Evolutionary conservation across 2,113 vertebrate genomes (phyloP), one percentile per base, ranked within the genome.

Genomic region (Phainopepla nitens): DNA sequence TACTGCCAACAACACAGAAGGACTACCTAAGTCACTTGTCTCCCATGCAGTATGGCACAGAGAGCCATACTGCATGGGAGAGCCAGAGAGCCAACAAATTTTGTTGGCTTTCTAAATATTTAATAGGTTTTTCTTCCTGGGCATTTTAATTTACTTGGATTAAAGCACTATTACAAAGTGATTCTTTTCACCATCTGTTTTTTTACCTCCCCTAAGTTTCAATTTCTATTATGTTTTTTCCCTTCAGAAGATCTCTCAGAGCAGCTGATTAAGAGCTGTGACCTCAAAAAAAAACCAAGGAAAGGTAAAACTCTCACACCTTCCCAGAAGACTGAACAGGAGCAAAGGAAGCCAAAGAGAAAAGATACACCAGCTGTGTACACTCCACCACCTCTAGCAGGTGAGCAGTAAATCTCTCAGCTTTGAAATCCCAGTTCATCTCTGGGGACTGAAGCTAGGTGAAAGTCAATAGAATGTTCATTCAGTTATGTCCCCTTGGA

Each of bases 361-460:
- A 99, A 99, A 98, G 99, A 99, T 77, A 99, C 99, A 9, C 99
- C 99, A 0, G 98, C 99, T 24, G 93, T 98, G 69, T 97, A 98
- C 66, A 97, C 95, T 15, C 98, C 98, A 7, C 98, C 98, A 24
- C 98, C 98, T n/a, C 97, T 99, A 86, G 98, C 98, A 98, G 98
- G 99, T 99, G 92, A 98, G 60, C 16, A 70, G 15, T 49, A n/a
- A 25, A n/a, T 29, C 36, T 54, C 35, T 62, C 18, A 19, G 39
- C 49, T 80, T 76, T 5, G 6, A 87, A 57, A 78, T 73, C 33
- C 42, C 51, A 57, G 0, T 53, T 76, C 8, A 29, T 10, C 15
- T 64, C n/a, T 61, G 29, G 4, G 10, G 6, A 36, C 12, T 64
- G 64, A 58, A 50, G 31, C 25, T 24, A 24, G 35, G 21, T 29